phyloP scores from a whole-genome alignment of 2,113 vertebrate genomes.

The Murina feae region DNA sequence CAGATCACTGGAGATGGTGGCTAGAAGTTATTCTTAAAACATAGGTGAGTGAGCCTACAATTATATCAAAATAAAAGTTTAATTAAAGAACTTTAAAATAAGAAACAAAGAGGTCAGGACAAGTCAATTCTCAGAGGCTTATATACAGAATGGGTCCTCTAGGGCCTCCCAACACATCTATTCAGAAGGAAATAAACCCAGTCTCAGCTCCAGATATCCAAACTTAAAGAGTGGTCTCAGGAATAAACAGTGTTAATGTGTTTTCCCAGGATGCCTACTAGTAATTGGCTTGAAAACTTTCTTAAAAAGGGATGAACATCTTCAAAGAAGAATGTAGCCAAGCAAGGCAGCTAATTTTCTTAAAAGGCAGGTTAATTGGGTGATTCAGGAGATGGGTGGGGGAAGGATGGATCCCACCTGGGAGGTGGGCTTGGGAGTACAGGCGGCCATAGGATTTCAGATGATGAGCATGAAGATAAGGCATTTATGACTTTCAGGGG shows the following conservation, averaged over 20 bases:
- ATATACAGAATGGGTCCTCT: not conserved
- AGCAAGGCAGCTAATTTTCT: not conserved
- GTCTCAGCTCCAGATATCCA: not conserved
- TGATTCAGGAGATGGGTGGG: not conserved
- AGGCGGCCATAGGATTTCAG: not conserved
- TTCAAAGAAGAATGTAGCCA: not conserved
- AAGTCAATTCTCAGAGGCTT: conserved; percentile 18
- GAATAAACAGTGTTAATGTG: not conserved
- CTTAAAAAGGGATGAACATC: not conserved
- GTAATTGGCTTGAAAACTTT: conserved; percentile 7
- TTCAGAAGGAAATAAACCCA: not conserved
- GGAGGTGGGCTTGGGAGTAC: not conserved
- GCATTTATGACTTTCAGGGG: not conserved
- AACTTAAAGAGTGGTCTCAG: not conserved
- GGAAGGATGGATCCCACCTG: not conserved
- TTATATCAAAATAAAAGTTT: not conserved
- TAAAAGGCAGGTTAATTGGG: not conserved
- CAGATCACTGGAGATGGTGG: not conserved
- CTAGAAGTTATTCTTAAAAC: conserved; percentile 31
- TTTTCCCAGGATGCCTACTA: not conserved
- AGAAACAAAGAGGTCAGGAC: conserved; percentile 12
- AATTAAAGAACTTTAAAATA: conserved; percentile 30
- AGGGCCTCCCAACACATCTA: not conserved
- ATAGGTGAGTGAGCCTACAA: not conserved
- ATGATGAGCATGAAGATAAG: not conserved